These are phyloP conservation scores for Cepaea nemoralis DNA, from an alignment of 1,140 invertebrate genomes.

Conservation along the genomic window DNA sequence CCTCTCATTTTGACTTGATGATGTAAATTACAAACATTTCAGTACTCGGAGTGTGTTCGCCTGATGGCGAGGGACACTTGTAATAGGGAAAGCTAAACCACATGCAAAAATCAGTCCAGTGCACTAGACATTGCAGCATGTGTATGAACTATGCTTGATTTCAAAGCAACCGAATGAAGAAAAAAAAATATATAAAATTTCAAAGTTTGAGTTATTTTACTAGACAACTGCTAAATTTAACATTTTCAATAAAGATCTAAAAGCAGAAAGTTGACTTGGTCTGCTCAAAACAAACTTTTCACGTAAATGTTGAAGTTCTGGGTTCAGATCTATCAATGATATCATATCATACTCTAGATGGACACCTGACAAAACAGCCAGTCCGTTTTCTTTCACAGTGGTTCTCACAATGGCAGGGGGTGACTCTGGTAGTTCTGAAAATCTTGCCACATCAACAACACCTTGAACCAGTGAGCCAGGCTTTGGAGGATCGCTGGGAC, in stretches of 20 bases:
- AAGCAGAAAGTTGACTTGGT: neutral
- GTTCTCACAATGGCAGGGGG: constrained; percentile 55
- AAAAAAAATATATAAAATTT: no score
- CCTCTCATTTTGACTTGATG: no score
- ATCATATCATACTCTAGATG: constrained; percentile 57
- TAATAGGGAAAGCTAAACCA: no score
- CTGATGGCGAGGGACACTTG: no score
- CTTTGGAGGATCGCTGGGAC: neutral
- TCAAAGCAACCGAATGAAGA: no score
- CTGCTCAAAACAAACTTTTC: constrained; percentile 12
- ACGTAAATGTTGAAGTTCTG: constrained; percentile 34
- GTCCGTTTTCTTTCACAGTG: constrained; percentile 49
- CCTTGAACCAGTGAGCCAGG: neutral
- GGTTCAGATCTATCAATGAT: constrained; percentile 37
- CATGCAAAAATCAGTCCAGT: no score
- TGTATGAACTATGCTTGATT: no score
- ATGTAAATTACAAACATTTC: no score
- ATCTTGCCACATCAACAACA: constrained; percentile 32
- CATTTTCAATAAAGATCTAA: neutral
- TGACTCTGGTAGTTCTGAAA: constrained; percentile 25
- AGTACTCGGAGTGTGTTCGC: no score
- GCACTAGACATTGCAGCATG: no score
- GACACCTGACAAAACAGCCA: constrained; percentile 54
- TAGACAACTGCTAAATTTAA: neutral
- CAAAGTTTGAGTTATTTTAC: no score